Evolutionary conservation across 2,113 vertebrate genomes (phyloP).

Genomic region (Plestiodon gilberti): DNA sequence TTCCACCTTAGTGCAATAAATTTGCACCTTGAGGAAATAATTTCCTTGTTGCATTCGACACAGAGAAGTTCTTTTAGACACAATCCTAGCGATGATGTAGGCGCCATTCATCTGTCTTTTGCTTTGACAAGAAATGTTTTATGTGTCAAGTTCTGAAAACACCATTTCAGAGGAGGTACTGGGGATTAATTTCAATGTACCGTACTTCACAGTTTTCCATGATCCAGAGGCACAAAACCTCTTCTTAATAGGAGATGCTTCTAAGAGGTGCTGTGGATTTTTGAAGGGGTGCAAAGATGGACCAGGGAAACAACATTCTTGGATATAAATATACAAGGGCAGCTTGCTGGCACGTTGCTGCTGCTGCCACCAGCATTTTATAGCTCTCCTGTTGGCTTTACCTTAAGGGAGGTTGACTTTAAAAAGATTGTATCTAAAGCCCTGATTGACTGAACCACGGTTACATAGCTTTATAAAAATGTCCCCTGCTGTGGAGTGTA

Average conservation of each 20-base stretch:
- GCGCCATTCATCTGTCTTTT: slow-evolving; percentile 53
- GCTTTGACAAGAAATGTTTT: slow-evolving; percentile 55
- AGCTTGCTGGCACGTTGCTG: background rate
- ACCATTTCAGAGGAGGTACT: slow-evolving; percentile 31
- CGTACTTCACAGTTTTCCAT: slow-evolving; percentile 39
- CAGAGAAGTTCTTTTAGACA: slow-evolving; percentile 66
- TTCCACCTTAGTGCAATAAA: slow-evolving; percentile 66
- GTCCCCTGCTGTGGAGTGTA: slow-evolving; percentile 4
- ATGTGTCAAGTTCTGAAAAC: slow-evolving; percentile 18
- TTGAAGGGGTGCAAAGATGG: slow-evolving; percentile 15
- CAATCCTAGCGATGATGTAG: slow-evolving; percentile 9
- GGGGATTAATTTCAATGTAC: slow-evolving; percentile 5
- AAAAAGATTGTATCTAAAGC: slow-evolving; percentile 23
- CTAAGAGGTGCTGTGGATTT: background rate
- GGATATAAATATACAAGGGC: slow-evolving; percentile 24
- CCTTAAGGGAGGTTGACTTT: slow-evolving; percentile 34
- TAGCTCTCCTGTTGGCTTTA: slow-evolving; percentile 9
- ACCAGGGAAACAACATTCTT: background rate
- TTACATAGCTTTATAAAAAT: slow-evolving; percentile 52
- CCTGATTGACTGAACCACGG: background rate
- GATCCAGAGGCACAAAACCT: slow-evolving; percentile 36
- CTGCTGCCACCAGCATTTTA: slow-evolving; percentile 16
- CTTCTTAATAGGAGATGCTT: slow-evolving; percentile 28
- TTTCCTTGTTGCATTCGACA: slow-evolving; percentile 69
- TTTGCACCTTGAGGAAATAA: slow-evolving; percentile 67